Evolutionary conservation across 1,140 invertebrate species (phyloP).

Genomic region (Hetaerina americana): DNA sequence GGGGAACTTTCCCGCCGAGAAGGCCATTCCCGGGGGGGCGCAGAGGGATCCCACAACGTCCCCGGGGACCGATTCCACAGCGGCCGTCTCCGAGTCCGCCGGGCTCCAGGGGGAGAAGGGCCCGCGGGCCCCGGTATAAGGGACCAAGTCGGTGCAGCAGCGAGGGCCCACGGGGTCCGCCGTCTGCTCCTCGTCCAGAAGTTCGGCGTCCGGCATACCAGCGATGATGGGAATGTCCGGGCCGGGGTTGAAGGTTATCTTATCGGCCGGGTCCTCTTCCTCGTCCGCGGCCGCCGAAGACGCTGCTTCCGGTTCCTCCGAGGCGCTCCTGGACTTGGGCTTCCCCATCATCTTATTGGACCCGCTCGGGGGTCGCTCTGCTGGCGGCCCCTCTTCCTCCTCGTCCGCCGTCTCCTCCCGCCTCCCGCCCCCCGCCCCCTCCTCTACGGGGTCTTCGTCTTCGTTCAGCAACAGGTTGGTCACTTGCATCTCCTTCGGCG

Average conservation of each 20-base stretch:
- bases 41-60: not conserved
- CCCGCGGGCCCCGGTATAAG: not conserved
- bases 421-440: not conserved
- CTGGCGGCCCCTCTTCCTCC: not conserved
- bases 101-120: not conserved
- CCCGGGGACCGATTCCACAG: not conserved
- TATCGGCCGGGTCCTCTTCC: not conserved
- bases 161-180: not conserved
- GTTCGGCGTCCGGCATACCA: not conserved
- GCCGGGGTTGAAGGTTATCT: not conserved
- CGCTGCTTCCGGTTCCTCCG: not conserved
- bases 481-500: not conserved
- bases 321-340: not conserved
- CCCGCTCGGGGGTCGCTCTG: not conserved
- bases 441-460: not conserved
- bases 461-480: not conserved
- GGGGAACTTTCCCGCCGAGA: not conserved
- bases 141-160: not conserved
- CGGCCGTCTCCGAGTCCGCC: not conserved
- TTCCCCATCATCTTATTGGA: not conserved
- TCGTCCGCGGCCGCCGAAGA: no score
- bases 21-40: not conserved
- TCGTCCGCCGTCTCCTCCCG: not conserved
- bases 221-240: not conserved
- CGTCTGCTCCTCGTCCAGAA: not conserved